Evolutionary conservation across 2,797 vertebrate species (phyloP).

Genomic region (Labeo calbasu): DNA sequence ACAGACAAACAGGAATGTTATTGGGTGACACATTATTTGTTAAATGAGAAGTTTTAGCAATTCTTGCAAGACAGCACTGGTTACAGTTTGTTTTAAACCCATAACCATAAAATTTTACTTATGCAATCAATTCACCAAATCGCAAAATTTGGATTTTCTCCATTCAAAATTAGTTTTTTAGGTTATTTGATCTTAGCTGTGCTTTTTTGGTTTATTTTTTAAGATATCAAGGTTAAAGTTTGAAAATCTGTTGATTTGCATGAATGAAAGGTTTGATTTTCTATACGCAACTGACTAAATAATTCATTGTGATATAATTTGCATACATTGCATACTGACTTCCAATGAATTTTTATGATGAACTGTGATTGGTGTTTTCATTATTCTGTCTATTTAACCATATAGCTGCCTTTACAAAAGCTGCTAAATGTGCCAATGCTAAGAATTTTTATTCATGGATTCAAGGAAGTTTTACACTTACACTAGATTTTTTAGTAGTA

Average conservation of each 20-base stretch:
- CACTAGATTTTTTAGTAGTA: too few relatives aligned
- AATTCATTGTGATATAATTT: not conserved
- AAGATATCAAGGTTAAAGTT: not conserved
- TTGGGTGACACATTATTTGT: not conserved
- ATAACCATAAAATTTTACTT: not conserved
- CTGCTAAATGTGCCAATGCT: too few relatives aligned
- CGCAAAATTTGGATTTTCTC: not conserved
- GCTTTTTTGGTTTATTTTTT: not conserved
- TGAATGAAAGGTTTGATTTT: not conserved
- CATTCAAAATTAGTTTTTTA: not conserved
- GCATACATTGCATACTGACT: not conserved
- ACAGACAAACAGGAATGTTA: not conserved
- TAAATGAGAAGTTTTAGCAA: not conserved
- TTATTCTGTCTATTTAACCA: not conserved
- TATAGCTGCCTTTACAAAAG: not conserved
- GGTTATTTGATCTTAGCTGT: not conserved
- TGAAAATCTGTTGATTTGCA: not conserved
- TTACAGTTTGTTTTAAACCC: not conserved
- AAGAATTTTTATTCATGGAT: not conserved
- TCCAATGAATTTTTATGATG: not conserved
- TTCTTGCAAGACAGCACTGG: not conserved
- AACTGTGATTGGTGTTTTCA: not conserved
- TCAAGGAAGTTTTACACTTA: too few relatives aligned
- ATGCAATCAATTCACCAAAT: not conserved
- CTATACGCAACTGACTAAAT: not conserved